These are phyloP conservation scores for Haemorhous mexicanus DNA, from an alignment of 2,113 vertebrate species.

Conservation along the genomic window DNA sequence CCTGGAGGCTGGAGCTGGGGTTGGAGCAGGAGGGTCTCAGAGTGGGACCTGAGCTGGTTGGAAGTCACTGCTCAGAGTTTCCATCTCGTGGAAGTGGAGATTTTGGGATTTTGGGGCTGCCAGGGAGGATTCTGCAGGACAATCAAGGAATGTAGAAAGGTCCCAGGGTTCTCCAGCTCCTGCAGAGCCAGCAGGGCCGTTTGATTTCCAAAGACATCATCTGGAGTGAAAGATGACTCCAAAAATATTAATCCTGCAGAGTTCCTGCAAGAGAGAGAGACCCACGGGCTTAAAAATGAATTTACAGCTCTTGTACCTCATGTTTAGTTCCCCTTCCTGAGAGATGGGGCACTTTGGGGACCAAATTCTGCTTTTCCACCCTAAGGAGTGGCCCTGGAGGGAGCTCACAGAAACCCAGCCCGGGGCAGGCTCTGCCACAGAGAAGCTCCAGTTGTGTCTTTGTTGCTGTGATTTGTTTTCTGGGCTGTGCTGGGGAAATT, in stretches of 20 bases:
- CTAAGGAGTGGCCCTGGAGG: not conserved
- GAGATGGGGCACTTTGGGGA: not conserved
- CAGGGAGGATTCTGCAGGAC: not conserved
- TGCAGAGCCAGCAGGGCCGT: not conserved
- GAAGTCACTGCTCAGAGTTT: not conserved
- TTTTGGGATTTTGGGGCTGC: not conserved
- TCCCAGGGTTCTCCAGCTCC: not conserved
- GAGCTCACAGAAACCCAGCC: not conserved
- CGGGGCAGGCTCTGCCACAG: not conserved
- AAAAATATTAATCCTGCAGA: not conserved
- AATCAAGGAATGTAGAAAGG: not conserved
- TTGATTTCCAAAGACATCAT: not conserved
- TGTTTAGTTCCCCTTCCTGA: not conserved
- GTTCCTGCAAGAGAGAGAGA: not conserved
- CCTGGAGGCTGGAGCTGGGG: not conserved
- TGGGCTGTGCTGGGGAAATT: fast-evolving
- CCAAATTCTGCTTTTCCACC: not conserved
- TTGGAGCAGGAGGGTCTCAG: not conserved
- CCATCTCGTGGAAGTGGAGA: fast-evolving
- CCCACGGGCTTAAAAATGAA: not conserved
- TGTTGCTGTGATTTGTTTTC: not conserved
- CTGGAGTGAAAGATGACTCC: not conserved
- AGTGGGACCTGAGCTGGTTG: not conserved
- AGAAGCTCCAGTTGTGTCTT: not conserved
- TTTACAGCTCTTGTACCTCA: fast-evolving